Percentiles rank a stretch among this genome's conserved stretches.
Conservation (phyloP, 30 jellyfish, hydroid and myxozoan species). For the Sanderia malayensis region DNA sequence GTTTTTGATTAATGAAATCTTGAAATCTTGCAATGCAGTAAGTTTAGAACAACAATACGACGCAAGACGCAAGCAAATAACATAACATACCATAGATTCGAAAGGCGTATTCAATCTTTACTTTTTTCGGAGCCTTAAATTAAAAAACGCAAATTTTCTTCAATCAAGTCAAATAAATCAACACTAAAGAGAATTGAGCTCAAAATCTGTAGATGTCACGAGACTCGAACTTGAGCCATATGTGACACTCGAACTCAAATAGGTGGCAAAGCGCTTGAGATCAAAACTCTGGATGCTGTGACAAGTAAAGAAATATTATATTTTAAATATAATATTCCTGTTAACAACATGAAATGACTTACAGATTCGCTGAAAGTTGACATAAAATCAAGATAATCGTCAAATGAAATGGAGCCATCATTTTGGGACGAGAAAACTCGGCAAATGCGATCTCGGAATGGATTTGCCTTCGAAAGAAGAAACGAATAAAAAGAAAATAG, state of each 20-base stretch:
- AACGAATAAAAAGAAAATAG: not conserved
- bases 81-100: slow-evolving; percentile 20
- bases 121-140: slow-evolving; percentile 27
- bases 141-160: not conserved
- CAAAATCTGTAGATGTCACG: too few species aligned
- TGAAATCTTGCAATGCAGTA: too few species aligned
- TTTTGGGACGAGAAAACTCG: slow-evolving; percentile 4
- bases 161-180: too few species aligned
- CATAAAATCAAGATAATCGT: slow-evolving; percentile 38
- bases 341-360: too few species aligned
- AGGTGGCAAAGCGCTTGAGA: too few species aligned
- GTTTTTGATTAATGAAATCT: too few species aligned
- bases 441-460: slow-evolving; percentile 40
- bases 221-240: too few species aligned
- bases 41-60: too few species aligned
- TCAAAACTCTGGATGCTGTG: too few species aligned
- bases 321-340: too few species aligned
- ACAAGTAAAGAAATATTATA: not conserved
- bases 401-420: slow-evolving; percentile 28
- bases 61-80: not conserved
- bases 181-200: too few species aligned
- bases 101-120: slow-evolving; percentile 26
- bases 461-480: slow-evolving; percentile 14
- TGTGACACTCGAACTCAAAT: too few species aligned
- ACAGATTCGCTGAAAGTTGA: slow-evolving; percentile 27